Conservation (phyloP, 2,888 invertebrate genomes). For the Eupelmus urozonus region DNA sequence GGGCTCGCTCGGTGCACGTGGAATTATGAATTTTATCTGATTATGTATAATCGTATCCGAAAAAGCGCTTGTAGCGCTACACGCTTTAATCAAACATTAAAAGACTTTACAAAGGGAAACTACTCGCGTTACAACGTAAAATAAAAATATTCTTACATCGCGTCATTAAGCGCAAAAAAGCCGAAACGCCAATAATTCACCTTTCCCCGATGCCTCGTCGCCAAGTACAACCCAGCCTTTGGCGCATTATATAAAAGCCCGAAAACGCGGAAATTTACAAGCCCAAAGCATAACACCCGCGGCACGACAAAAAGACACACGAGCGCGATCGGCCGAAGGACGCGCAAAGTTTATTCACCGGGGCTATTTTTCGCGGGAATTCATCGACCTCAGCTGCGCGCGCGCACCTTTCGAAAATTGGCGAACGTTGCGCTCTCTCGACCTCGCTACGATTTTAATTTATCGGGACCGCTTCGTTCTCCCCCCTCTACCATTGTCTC, state of each 20-base stretch:
- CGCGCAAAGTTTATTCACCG: conserved; percentile 34
- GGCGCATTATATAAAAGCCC: conserved; percentile 5
- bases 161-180: too few relatives aligned
- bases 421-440: background rate
- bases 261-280: conserved; percentile 13
- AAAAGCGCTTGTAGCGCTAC: too few relatives aligned
- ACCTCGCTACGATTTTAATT: conserved; percentile 29
- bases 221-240: too few relatives aligned
- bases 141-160: too few relatives aligned
- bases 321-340: conserved; percentile 3
- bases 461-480: background rate
- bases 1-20: too few relatives aligned
- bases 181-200: too few relatives aligned
- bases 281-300: background rate
- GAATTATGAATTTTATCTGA: too few relatives aligned
- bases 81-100: too few relatives aligned
- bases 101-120: too few relatives aligned
- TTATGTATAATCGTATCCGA: too few relatives aligned
- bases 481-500: background rate
- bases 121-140: too few relatives aligned
- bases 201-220: too few relatives aligned
- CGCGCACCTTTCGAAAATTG: conserved; percentile 27
- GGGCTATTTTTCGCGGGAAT: conserved; percentile 21
- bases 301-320: background rate
- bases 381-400: conserved; percentile 20